Evolutionary conservation across 2,888 invertebrate genomes (phyloP).

Genomic region (Merodon equestris): DNA sequence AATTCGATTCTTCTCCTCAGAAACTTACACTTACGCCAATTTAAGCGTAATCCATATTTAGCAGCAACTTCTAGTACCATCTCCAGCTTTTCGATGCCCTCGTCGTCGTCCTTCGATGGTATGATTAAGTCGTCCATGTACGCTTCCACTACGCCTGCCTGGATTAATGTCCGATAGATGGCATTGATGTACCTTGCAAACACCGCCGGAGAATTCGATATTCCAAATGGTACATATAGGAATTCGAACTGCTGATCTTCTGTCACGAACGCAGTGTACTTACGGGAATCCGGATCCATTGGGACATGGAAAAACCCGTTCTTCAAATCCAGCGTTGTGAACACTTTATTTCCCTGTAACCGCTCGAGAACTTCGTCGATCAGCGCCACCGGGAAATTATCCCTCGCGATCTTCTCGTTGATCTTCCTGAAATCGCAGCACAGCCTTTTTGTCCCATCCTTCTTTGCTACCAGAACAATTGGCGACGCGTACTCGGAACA

Average conservation of each 20-base stretch:
- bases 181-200: constrained; percentile 54
- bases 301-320: constrained; percentile 64
- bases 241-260: constrained; percentile 63
- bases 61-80: constrained; percentile 39
- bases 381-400: constrained; percentile 19
- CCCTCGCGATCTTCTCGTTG: constrained; percentile 7
- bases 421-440: constrained; percentile 37
- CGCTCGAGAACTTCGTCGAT: constrained; percentile 28
- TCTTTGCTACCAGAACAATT: constrained; percentile 41
- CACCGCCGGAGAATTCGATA: constrained; percentile 58
- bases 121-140: constrained; percentile 68
- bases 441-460: constrained; percentile 34
- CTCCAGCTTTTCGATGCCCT: constrained; percentile 44
- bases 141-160: constrained; percentile 31
- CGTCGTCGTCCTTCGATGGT: constrained; percentile 48
- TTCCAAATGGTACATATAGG: constrained; percentile 58
- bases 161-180: constrained; percentile 54
- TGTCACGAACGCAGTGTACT: constrained; percentile 57
- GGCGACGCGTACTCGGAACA: constrained; percentile 35
- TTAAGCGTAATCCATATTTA: constrained; percentile 45
- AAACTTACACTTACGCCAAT: constrained; percentile 68
- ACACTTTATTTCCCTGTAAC: constrained; percentile 44
- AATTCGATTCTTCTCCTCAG: constrained; percentile 55
- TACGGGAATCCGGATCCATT: constrained; percentile 37
- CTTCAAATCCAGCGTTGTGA: constrained; percentile 55